Conservation (phyloP, 2,888 invertebrate species). For the Aphodius sticticus region DNA sequence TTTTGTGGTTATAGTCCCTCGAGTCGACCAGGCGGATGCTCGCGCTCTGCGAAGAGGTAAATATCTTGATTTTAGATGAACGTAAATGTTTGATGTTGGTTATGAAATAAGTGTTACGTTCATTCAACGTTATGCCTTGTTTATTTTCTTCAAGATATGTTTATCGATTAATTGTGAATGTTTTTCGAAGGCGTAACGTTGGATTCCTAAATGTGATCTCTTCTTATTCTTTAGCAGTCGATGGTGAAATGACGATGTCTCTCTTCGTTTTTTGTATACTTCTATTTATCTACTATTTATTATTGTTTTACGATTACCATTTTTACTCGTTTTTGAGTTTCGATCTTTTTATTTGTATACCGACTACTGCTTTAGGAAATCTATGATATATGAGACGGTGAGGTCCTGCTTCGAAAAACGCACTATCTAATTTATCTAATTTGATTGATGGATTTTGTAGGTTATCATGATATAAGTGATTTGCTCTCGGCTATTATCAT, state of each 20-base stretch:
- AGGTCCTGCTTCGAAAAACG: not conserved
- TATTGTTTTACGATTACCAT: not conserved
- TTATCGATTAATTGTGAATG: not conserved
- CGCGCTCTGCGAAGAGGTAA: slow-evolving; percentile 92
- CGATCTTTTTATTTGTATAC: slow-evolving; percentile 15
- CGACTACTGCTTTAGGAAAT: slow-evolving; percentile 17
- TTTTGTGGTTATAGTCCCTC: slow-evolving; percentile 76
- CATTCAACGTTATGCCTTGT: slow-evolving; percentile 10
- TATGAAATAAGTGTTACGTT: slow-evolving; percentile 33
- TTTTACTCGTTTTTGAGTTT: not conserved
- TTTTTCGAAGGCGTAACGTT: slow-evolving; percentile 12
- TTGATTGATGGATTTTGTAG: not conserved
- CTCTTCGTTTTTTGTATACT: slow-evolving; percentile 18
- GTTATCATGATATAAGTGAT: not conserved
- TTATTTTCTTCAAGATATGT: not conserved
- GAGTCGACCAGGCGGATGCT: slow-evolving; percentile 93
- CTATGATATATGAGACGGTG: not conserved
- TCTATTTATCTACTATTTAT: slow-evolving; percentile 22
- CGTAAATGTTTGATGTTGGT: slow-evolving; percentile 36
- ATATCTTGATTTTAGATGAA: slow-evolving; percentile 51
- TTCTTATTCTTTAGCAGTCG: slow-evolving; percentile 22
- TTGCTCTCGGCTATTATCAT: no score
- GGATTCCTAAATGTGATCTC: slow-evolving; percentile 13
- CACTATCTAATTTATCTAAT: not conserved
- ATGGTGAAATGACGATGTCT: slow-evolving; percentile 21